These are phyloP conservation scores for Porites divaricata DNA, from an alignment of 92 coral and sea anemone species.

Conservation along the genomic window DNA sequence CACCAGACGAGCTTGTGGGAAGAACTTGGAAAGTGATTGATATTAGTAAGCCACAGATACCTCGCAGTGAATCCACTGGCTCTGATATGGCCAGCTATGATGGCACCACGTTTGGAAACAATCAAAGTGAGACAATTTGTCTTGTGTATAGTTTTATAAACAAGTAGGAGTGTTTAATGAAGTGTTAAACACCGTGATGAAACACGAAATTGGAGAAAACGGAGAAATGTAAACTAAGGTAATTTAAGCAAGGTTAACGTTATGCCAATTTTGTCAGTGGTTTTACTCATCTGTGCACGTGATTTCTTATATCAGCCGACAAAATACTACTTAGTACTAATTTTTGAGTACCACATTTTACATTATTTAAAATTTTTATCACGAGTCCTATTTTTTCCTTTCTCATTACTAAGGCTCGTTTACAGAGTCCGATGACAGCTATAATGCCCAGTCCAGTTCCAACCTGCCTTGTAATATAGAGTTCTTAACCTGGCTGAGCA, in stretches of 20 bases:
- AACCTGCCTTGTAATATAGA: constrained; percentile 77
- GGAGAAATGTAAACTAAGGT: no score
- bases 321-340: no score
- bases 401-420: constrained; percentile 1
- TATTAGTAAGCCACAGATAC: constrained; percentile 40
- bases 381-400: background rate
- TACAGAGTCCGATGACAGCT: constrained; percentile 52
- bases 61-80: constrained; percentile 37
- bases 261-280: no score
- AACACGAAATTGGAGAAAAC: no score
- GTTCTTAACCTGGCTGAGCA: constrained; percentile 88
- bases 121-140: constrained; percentile 36
- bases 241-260: no score
- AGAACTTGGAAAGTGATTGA: constrained; percentile 87
- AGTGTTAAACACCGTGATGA: no score
- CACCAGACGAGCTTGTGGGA: constrained; percentile 84
- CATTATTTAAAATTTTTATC: background rate
- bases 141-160: no score
- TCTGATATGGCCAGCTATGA: constrained; percentile 28
- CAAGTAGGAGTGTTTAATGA: no score
- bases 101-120: background rate
- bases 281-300: no score
- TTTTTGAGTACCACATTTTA: no score
- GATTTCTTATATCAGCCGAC: no score
- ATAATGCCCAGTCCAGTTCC: constrained; percentile 2